Evolutionary conservation across 1,140 invertebrate species (phyloP), one percentile per base, ranked within the genome.

Genomic region (Phenacoccus solenopsis): DNA sequence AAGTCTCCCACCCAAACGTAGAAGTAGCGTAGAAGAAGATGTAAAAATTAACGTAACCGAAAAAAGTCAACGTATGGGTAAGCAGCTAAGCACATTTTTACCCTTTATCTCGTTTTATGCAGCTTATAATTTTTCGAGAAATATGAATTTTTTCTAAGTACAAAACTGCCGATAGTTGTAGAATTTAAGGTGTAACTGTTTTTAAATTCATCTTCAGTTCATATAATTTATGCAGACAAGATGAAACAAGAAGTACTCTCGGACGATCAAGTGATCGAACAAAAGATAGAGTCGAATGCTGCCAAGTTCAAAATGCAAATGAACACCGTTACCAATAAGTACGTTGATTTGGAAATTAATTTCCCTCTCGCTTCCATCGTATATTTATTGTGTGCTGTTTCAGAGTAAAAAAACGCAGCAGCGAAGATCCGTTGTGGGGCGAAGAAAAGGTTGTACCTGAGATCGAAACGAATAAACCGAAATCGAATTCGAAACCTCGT

Each of bases 341-440:
- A 56, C 25, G 30, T 70, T 49, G 13, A 16, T n/a, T n/a, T n/a
- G n/a, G n/a, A n/a, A 4, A 49, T 49, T 16, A 16, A 2, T n/a
- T 49, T n/a, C 5, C 20, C 5, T 2, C 16, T 49, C 38, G 4
- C 3, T 9, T 3, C 3, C 38, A 4, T 49, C 3, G 20, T 49
- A 3, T 49, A 9, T 16, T 49, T 49, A n/a, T 49, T 49, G 13
- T 49, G 5, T 68, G 20, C 25, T 67, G 56, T 5, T 20, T 21
- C 28, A 71, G 70, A 59, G 59, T 69, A 69, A 56, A 71, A 59
- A 69, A 69, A 28, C 35, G 61, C 38, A 71, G 70, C 59, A 71
- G 70, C 68, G 56, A 38, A 4, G 70, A 71, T 25, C 38, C 67
- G 12, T 9, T 64, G 20, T 64, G 49, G 12, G 38, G 49, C 5